Conservation (phyloP, 2,797 vertebrate genomes). For the Sebastes melanostomus region DNA sequence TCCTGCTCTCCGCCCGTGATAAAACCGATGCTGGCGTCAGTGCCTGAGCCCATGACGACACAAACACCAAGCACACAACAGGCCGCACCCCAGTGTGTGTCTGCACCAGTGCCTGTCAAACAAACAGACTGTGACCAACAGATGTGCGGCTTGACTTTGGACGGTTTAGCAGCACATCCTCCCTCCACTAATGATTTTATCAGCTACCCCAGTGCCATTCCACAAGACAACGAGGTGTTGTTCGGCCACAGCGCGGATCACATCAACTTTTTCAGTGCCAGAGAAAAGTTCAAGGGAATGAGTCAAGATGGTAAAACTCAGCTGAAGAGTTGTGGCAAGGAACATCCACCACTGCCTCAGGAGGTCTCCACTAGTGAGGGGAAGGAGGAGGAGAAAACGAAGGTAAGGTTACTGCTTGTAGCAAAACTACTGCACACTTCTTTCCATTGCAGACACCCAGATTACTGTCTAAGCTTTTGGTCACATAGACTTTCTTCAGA, state of each 20-base stretch:
- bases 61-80: slow-evolving; percentile 54
- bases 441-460: neutral
- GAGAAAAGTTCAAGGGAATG: slow-evolving; percentile 95
- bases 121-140: slow-evolving; percentile 66
- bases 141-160: slow-evolving; percentile 46
- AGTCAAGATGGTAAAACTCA: slow-evolving; percentile 86
- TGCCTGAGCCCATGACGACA: slow-evolving; percentile 58
- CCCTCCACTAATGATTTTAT: slow-evolving; percentile 48
- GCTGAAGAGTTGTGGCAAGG: slow-evolving; percentile 63
- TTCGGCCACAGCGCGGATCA: slow-evolving; percentile 88
- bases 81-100: slow-evolving; percentile 44
- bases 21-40: slow-evolving; percentile 40
- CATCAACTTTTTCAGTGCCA: slow-evolving; percentile 96
- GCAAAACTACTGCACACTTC: neutral
- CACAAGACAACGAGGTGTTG: slow-evolving; percentile 60
- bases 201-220: slow-evolving; percentile 68
- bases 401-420: slow-evolving; percentile 49
- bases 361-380: slow-evolving; percentile 37
- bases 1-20: slow-evolving; percentile 29
- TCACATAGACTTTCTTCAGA: neutral
- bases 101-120: slow-evolving; percentile 55
- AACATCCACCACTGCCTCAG: slow-evolving; percentile 44
- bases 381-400: slow-evolving; percentile 57
- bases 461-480: neutral
- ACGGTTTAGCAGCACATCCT: slow-evolving; percentile 36